These are phyloP conservation scores for Agelas oroides DNA, from an alignment of 37 sponge, comb jelly and placozoan species.

Conservation along the genomic window DNA sequence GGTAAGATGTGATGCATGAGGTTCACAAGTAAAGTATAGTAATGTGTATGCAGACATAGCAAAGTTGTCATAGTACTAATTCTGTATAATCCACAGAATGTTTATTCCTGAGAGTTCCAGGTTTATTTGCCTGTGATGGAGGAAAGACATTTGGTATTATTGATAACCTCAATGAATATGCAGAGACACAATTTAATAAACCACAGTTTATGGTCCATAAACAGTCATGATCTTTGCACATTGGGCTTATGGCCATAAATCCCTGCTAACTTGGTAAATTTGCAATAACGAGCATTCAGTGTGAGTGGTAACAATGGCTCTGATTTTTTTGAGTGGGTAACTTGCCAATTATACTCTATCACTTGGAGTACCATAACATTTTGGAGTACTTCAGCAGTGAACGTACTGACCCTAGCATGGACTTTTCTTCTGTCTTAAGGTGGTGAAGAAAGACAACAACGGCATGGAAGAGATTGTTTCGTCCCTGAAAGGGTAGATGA, in stretches of 20 bases:
- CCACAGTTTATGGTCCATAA: too few species aligned
- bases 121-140: conserved; percentile 65
- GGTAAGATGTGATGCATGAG: too few species aligned
- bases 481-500: conserved; percentile 51
- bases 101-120: conserved; percentile 79
- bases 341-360: neutral
- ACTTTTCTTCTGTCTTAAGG: conserved; percentile 75
- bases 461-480: conserved; percentile 89
- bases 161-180: too few species aligned
- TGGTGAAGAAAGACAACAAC: conserved; percentile 80
- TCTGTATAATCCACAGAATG: conserved; percentile 71
- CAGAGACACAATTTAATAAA: too few species aligned
- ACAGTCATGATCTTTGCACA: neutral
- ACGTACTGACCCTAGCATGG: conserved; percentile 80
- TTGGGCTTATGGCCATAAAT: neutral
- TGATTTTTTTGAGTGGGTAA: too few species aligned
- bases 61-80: too few species aligned
- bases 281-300: neutral
- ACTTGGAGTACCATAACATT: too few species aligned
- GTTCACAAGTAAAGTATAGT: too few species aligned
- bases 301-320: neutral
- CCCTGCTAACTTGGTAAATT: neutral
- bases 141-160: neutral
- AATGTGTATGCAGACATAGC: too few species aligned
- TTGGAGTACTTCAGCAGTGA: too few species aligned